phyloP scores from a whole-genome alignment of 2,797 vertebrate species.

The Hypotaenidia okinawae region DNA sequence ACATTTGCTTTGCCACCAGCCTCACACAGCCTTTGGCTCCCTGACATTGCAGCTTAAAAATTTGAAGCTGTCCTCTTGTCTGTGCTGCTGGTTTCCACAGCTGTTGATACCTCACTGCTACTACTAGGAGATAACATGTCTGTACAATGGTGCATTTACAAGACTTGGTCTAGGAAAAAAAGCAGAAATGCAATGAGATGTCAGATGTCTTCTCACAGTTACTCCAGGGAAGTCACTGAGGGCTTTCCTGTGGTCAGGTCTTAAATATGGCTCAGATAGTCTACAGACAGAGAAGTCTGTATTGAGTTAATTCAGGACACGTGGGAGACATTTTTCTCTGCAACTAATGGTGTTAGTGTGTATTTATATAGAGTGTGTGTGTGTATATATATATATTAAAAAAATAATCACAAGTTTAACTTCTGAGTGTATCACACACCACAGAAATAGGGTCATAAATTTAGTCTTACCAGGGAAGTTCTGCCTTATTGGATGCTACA shows the following conservation, averaged over 20 bases:
- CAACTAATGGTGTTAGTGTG: not conserved
- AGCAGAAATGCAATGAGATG: not conserved
- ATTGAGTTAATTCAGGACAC: not conserved
- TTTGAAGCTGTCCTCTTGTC: not conserved
- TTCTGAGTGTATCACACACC: not conserved
- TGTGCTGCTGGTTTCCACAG: not conserved
- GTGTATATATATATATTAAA: not conserved
- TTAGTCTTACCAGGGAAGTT: not conserved
- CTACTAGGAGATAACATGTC: fast-evolving
- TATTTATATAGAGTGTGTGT: no score
- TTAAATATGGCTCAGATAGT: not conserved
- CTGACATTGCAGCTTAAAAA: not conserved
- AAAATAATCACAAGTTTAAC: not conserved
- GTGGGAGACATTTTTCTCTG: not conserved
- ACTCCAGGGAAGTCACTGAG: not conserved
- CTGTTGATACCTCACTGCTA: not conserved
- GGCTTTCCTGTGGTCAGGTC: not conserved
- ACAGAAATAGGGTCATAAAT: not conserved
- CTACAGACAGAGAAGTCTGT: not conserved
- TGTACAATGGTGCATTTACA: not conserved
- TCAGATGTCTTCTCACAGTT: not conserved
- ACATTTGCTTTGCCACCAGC: not conserved
- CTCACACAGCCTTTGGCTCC: not conserved
- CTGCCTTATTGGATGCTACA: not conserved
- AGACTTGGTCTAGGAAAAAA: not conserved